Base-by-base conservation (phyloP, 1,140 invertebrate species). In the Aphelenchoides besseyi region DNA sequence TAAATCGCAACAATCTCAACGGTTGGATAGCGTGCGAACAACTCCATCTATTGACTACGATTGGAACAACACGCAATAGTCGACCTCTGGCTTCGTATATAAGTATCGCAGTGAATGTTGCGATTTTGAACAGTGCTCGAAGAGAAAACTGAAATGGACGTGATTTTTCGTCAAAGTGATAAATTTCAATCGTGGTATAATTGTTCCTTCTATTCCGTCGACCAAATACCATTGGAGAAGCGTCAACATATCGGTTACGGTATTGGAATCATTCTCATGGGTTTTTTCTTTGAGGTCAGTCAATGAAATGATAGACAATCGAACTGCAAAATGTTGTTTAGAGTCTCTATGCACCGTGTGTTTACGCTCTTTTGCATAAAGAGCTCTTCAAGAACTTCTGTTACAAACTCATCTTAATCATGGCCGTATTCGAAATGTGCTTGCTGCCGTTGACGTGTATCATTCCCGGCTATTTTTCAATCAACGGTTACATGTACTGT, bases 151-250 rank as follows among this genome's bases (percentile, higher is more conserved):
- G n/a, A n/a, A n/a, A 48, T 48, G 41, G 41, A 54, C 62, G 71
- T 74, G 62, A 16, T 37, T 78, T 3, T 78, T 71, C 52, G 74
- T 23, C 41, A 59, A 8, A 75, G 68, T 23, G 64, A 78, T 28
- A 54, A 54, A 16, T 74, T 37, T 26, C 29, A 61, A 18, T 37
- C 33, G 0, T 36, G 52, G 5, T 74, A 74, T 54, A 74, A 74
- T 53, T 74, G 73, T 54, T 55, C 26, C 12, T 12, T 30, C 16
- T 74, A 74, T 41, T 52, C 32, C 18, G 36, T 79, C 12, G 75
- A 74, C 0, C 54, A 74, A 16, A 23, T 74, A 5, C 74, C 72
- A 26, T 16, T 76, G 18, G 72, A 72, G 0, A 18, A 73, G 12
- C 74, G 72, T 0, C 29, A 35, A n/a, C 72, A 74, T 53, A 29